These are phyloP conservation scores for Acanthosepion lycidas DNA, from an alignment of 2,888 invertebrate genomes.

Conservation along the genomic window DNA sequence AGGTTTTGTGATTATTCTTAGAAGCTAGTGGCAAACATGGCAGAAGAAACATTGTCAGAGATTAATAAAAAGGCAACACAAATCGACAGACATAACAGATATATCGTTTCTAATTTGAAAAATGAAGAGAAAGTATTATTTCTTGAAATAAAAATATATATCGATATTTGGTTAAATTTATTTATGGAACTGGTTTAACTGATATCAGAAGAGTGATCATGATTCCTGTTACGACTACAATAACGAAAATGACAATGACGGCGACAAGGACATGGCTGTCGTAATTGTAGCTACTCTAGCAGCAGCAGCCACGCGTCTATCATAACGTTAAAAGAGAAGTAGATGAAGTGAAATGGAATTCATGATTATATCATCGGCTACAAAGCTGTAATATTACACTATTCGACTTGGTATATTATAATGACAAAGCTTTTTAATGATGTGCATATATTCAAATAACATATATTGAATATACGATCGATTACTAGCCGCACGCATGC, in stretches of 20 bases:
- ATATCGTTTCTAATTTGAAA: neutral
- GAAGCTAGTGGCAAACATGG: neutral
- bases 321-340: neutral
- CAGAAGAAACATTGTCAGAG: neutral
- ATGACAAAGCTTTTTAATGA: neutral
- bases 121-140: neutral
- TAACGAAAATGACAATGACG: neutral
- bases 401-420: neutral
- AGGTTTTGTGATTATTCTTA: neutral
- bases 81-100: neutral
- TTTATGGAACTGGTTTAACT: neutral
- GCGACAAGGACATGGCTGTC: constrained; percentile 8
- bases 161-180: neutral
- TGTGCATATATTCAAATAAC: neutral
- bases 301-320: neutral
- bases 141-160: neutral
- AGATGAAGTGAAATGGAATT: neutral
- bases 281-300: neutral
- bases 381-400: neutral
- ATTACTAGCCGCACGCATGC: neutral
- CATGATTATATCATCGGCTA: neutral
- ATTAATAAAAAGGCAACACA: neutral
- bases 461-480: neutral
- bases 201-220: neutral
- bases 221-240: neutral